These are phyloP conservation scores for Nemurella pictetii DNA, from an alignment of 2,888 invertebrate genomes.

Conservation along the genomic window DNA sequence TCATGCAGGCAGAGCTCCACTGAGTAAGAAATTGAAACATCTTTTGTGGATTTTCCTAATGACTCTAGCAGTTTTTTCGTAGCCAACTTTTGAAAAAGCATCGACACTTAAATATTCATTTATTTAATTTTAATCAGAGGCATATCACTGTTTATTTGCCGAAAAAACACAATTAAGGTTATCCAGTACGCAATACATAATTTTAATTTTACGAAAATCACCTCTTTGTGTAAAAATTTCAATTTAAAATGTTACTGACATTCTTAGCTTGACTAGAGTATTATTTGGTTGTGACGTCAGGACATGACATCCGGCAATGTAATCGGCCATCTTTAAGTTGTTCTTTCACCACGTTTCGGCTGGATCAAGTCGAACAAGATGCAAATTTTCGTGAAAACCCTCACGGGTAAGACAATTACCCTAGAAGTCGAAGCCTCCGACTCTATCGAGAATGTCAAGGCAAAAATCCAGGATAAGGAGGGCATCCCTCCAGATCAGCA, in stretches of 20 bases:
- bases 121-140: too few species aligned
- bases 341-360: not conserved
- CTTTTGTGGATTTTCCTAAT: not conserved
- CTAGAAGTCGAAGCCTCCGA: slow-evolving; percentile 63
- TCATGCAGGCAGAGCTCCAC: not conserved
- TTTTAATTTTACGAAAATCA: too few species aligned
- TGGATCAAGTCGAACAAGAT: slow-evolving; percentile 49
- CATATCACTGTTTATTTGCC: too few species aligned
- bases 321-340: not conserved
- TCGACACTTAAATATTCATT: too few species aligned
- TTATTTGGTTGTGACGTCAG: not conserved
- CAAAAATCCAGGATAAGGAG: slow-evolving; percentile 56
- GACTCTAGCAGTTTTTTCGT: not conserved
- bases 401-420: slow-evolving; percentile 62
- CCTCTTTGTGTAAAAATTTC: too few species aligned
- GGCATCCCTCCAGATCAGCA: slow-evolving; percentile 43
- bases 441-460: slow-evolving; percentile 64
- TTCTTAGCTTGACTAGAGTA: not conserved
- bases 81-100: not conserved
- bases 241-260: not conserved
- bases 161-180: too few species aligned
- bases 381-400: slow-evolving; percentile 66
- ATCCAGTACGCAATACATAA: too few species aligned
- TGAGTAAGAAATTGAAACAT: not conserved
- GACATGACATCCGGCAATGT: not conserved